Evolutionary conservation across 2,113 vertebrate species (phyloP), one percentile per base, ranked within the genome.

Genomic region (Aplodontia rufa): DNA sequence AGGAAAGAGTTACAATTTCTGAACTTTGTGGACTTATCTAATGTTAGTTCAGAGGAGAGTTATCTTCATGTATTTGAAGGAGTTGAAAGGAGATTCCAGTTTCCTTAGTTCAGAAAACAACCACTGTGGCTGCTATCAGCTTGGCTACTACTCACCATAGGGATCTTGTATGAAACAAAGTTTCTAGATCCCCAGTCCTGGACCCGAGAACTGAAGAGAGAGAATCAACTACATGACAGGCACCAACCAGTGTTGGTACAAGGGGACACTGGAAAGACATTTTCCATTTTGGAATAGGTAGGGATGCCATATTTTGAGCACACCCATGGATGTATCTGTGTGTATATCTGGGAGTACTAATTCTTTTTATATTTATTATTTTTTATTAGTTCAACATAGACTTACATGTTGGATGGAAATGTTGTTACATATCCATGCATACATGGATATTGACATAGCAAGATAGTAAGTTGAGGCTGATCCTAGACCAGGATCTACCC

Each of bases 281-380:
- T 76, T 16, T n/a, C 30, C 1, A 3, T 49, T 17, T 55, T 74
- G 20, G 35, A 0, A 0, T 9, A 6, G 24, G 28, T 8, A 19
- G n/a, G 30, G 42, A 28, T 10, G 5, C 26, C 40, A 47, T 68
- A 3, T 24, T 5, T 49, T 26, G 32, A 8, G 28, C 37, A 22
- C 90, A 49, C 22, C 12, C 8, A 19, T 20, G 9, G 68, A 35
- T 40, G 30, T 12, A 11, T 26, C 40, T 37, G 45, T 22, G 9
- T 28, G 19, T 20, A 3, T 37, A 30, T 24, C 35, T n/a, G 9
- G 7, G 12, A n/a, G n/a, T n/a, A n/a, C n/a, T n/a, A n/a, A n/a
- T n/a, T n/a, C n/a, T n/a, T n/a, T n/a, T n/a, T n/a, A n/a, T n/a
- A n/a, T n/a, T n/a, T n/a, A n/a, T n/a, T n/a, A n/a, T n/a, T n/a